Percentiles rank a stretch among this genome's conserved stretches.
Evolutionary conservation across 2,888 invertebrate species (phyloP).

Genomic region (Cylloceria caligata): DNA sequence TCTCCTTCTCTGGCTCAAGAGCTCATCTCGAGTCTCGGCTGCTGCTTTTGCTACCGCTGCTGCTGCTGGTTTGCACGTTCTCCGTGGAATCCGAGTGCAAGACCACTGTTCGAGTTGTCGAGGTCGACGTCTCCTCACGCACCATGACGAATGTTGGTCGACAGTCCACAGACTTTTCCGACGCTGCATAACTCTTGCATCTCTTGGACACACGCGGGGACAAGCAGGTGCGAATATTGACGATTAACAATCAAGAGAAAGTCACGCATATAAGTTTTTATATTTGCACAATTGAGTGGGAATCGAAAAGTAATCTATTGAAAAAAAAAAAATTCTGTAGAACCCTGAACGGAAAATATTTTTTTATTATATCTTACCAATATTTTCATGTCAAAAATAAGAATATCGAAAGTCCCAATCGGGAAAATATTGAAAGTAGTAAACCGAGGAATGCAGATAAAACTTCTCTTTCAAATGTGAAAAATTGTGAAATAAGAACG

Average conservation of each 20-base stretch:
- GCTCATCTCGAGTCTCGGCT: constrained; percentile 30
- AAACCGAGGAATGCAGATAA: too few relatives aligned
- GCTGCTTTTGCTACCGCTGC: constrained; percentile 16
- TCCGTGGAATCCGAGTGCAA: constrained; percentile 69
- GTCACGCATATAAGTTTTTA: too few relatives aligned
- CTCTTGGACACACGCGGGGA: neutral
- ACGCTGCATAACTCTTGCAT: constrained; percentile 14
- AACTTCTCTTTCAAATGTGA: too few relatives aligned
- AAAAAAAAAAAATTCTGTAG: too few relatives aligned
- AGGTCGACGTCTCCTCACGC: constrained; percentile 80
- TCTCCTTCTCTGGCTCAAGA: constrained; percentile 16
- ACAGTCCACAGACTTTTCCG: constrained; percentile 67
- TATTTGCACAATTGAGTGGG: too few relatives aligned
- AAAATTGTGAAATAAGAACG: too few relatives aligned
- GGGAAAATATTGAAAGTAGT: too few relatives aligned
- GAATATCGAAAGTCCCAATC: too few relatives aligned
- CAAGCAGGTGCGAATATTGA: neutral
- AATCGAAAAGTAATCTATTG: too few relatives aligned
- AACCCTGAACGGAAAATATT: too few relatives aligned
- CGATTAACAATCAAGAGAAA: neutral
- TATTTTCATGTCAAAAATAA: too few relatives aligned
- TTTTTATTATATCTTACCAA: too few relatives aligned
- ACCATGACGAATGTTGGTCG: constrained; percentile 80
- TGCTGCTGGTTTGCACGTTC: constrained; percentile 46
- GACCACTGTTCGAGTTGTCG: constrained; percentile 66